Conservation (phyloP, 2,113 vertebrate genomes). For the Chaenocephalus aceratus region DNA sequence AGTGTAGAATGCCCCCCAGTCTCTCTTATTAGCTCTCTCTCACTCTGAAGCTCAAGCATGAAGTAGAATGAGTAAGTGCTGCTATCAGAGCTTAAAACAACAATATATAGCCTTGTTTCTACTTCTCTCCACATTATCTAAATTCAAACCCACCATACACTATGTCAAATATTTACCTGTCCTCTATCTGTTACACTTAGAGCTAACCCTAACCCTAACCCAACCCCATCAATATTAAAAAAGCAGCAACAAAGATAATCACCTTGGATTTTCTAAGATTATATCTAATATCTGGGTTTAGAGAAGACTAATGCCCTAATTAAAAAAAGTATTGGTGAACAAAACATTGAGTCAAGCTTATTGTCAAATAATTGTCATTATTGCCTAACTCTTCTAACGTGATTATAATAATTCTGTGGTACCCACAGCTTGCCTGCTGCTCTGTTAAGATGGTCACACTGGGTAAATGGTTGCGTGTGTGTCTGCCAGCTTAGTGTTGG, state of each 20-base stretch:
- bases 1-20: background rate
- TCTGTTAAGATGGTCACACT: constrained; percentile 16
- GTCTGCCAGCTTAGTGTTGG: constrained; percentile 27
- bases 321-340: too few relatives aligned
- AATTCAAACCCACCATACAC: background rate
- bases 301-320: too few relatives aligned
- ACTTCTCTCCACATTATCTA: background rate
- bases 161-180: background rate
- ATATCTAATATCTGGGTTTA: too few relatives aligned
- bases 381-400: background rate
- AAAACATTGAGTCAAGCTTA: background rate
- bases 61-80: constrained; percentile 7
- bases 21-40: background rate
- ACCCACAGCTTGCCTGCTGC: background rate
- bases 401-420: background rate
- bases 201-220: background rate
- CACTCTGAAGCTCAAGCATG: constrained; percentile 17
- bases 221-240: too few relatives aligned
- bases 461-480: constrained; percentile 16
- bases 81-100: constrained; percentile 23
- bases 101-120: constrained; percentile 4
- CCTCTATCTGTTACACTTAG: background rate
- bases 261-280: too few relatives aligned
- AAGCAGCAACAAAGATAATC: too few relatives aligned
- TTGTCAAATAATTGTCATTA: background rate